Percentiles rank a stretch among this genome's conserved stretches.
Evolutionary conservation across 2,113 vertebrate species (phyloP).

Genomic region (Stegostoma tigrinum): DNA sequence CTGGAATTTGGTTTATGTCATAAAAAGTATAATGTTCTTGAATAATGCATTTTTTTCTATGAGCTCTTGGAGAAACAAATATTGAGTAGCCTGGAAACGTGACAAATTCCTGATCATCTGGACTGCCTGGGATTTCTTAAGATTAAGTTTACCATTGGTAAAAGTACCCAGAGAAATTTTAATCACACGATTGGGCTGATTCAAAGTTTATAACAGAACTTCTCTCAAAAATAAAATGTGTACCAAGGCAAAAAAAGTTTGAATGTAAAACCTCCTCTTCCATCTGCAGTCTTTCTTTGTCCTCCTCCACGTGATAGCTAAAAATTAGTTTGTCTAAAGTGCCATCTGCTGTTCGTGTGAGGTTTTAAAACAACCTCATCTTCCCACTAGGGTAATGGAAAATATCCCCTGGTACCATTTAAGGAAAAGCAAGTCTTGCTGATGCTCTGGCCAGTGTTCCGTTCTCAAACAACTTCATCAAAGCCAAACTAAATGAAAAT

Average conservation of each 20-base stretch:
- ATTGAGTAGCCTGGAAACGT: background rate
- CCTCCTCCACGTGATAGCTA: background rate
- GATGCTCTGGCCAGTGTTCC: background rate
- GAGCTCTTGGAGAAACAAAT: background rate
- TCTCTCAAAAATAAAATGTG: background rate
- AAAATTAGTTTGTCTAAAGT: background rate
- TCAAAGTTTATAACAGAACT: background rate
- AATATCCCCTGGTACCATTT: background rate
- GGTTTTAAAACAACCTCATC: background rate
- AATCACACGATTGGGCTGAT: too few species aligned
- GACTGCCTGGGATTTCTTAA: background rate
- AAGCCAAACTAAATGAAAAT: background rate
- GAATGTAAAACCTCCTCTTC: conserved; percentile 1
- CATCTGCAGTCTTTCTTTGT: background rate
- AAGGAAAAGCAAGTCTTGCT: background rate
- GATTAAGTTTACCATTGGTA: background rate
- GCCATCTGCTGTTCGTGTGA: background rate
- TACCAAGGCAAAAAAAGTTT: background rate
- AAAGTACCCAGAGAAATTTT: background rate
- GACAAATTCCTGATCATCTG: background rate
- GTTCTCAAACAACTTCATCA: background rate
- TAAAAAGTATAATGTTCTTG: background rate
- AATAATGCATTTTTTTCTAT: background rate
- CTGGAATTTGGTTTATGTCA: background rate
- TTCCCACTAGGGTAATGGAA: background rate